Evolutionary conservation across 2,888 invertebrate species (phyloP).

Genomic region (Cerastis leucographa): DNA sequence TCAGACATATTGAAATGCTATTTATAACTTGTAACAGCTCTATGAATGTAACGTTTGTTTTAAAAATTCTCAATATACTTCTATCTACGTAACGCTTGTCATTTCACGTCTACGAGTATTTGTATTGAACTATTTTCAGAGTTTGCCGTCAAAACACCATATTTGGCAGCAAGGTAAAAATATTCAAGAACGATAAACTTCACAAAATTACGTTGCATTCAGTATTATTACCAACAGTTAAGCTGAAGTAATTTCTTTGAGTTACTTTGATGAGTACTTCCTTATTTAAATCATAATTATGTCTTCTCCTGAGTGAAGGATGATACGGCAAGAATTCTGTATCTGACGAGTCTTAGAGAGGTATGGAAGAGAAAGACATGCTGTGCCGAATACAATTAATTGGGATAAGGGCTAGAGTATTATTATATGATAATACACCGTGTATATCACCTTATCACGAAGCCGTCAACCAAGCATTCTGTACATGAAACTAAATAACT

Average conservation of each 20-base stretch:
- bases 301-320: too few relatives aligned
- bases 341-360: too few relatives aligned
- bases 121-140: constrained; percentile 24
- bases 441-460: too few relatives aligned
- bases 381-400: too few relatives aligned
- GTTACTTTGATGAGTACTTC: neutral
- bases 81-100: constrained; percentile 31
- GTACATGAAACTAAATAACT: too few relatives aligned
- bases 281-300: neutral
- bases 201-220: neutral
- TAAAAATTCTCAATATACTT: constrained; percentile 21
- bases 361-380: too few relatives aligned
- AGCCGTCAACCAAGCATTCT: too few relatives aligned
- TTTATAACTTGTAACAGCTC: constrained; percentile 26
- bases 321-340: too few relatives aligned
- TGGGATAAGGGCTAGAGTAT: too few relatives aligned
- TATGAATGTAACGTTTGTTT: constrained; percentile 39
- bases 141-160: constrained; percentile 5
- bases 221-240: too few relatives aligned
- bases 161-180: neutral
- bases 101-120: constrained; percentile 14
- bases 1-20: constrained; percentile 11
- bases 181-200: neutral
- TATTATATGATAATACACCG: too few relatives aligned
- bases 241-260: neutral